These are phyloP conservation scores for Pampusana beccarii DNA, from an alignment of 2,113 vertebrate species.

Conservation along the genomic window DNA sequence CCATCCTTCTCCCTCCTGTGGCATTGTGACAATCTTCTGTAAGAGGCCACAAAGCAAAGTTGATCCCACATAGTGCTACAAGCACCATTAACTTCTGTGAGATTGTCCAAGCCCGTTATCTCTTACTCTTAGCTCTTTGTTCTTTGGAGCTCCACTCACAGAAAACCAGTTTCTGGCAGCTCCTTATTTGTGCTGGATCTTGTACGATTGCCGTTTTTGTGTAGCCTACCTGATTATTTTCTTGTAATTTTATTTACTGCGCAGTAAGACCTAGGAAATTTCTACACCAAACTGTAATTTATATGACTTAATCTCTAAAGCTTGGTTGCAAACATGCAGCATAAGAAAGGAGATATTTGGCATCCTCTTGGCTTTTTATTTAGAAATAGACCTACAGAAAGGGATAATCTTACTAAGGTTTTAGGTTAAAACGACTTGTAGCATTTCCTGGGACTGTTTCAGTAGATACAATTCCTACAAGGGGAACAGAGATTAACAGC, in stretches of 20 bases:
- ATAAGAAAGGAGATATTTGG: not conserved
- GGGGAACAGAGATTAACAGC: not conserved
- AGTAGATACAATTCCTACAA: not conserved
- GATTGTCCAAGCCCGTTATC: not conserved
- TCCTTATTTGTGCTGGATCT: not conserved
- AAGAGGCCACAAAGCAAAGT: not conserved
- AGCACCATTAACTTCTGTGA: not conserved
- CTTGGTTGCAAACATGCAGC: not conserved
- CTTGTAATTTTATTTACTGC: not conserved
- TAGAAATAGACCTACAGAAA: not conserved
- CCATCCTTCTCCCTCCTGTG: not conserved
- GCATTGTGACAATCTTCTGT: not conserved
- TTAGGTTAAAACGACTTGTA: not conserved
- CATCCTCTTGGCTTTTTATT: not conserved
- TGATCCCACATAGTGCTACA: not conserved
- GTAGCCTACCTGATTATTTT: not conserved
- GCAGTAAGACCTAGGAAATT: not conserved
- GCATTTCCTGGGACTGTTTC: not conserved
- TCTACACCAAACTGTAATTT: not conserved
- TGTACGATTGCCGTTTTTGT: not conserved
- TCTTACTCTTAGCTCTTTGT: not conserved
- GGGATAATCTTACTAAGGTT: not conserved
- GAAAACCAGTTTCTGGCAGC: not conserved
- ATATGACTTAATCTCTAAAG: not conserved
- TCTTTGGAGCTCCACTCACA: not conserved